Evolutionary conservation across 1,140 invertebrate genomes (phyloP).

Genomic region (Scylla paramamosain): DNA sequence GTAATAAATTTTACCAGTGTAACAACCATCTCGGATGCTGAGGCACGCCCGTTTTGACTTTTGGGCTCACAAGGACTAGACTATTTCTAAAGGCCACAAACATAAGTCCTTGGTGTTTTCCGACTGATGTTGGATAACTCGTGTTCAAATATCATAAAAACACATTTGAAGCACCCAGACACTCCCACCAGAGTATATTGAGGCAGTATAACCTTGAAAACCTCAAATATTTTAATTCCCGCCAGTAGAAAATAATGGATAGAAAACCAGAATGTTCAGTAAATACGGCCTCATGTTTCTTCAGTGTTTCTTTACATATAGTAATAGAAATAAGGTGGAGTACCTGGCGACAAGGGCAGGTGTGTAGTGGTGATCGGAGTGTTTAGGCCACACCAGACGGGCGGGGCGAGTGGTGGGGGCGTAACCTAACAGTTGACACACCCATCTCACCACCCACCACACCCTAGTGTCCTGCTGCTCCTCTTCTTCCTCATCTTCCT

Average conservation of each 20-base stretch:
- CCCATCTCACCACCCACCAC: conserved; percentile 35
- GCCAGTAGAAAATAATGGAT: background rate
- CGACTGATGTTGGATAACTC: no score
- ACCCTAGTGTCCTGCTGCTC: background rate
- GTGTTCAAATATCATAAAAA: no score
- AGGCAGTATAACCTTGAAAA: no score
- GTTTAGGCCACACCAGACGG: conserved; percentile 6
- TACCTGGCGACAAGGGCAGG: conserved; percentile 27
- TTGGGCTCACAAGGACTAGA: no score
- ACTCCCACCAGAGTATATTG: no score
- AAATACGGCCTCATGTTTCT: background rate
- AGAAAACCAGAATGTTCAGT: background rate
- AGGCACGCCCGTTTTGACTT: no score
- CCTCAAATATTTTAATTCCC: no score
- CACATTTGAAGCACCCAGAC: no score
- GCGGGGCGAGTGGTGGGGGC: background rate
- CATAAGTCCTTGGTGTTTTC: no score
- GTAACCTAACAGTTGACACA: conserved; percentile 39
- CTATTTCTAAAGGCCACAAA: no score
- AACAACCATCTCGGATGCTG: no score
- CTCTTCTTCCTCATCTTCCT: conserved; percentile 8
- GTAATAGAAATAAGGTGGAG: background rate
- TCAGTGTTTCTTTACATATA: background rate
- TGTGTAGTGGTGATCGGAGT: conserved; percentile 17
- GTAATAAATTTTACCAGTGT: no score